These are phyloP conservation scores for Pipa parva DNA, from an alignment of 2,113 vertebrate species.

Conservation along the genomic window DNA sequence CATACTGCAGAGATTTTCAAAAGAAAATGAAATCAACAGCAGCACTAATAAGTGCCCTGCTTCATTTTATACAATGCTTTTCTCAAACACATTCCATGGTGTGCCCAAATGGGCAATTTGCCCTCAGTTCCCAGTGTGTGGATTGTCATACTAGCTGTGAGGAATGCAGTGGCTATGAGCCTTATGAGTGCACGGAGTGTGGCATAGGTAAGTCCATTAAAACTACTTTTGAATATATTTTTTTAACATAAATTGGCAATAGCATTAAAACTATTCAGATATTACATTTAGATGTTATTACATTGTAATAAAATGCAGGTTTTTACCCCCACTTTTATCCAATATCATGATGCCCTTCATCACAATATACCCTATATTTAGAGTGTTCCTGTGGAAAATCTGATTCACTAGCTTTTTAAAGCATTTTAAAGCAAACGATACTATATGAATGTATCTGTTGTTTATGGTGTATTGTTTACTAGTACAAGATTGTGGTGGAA, in stretches of 20 bases:
- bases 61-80: not conserved
- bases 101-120: conserved; percentile 61
- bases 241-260: not conserved
- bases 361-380: too few species aligned
- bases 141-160: conserved; percentile 65
- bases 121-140: conserved; percentile 62
- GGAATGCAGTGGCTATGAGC: conserved; percentile 62
- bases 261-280: not conserved
- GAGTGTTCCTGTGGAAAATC: too few species aligned
- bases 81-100: conserved; percentile 21
- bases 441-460: too few species aligned
- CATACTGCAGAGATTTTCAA: not conserved
- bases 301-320: too few species aligned
- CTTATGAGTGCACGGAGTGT: conserved; percentile 64
- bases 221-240: not conserved
- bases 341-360: too few species aligned
- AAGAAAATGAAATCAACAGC: conserved; percentile 5
- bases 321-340: too few species aligned
- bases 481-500: too few species aligned
- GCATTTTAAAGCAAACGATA: too few species aligned
- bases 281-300: not conserved
- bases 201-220: conserved; percentile 56
- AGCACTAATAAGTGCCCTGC: conserved; percentile 3
- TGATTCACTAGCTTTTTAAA: too few species aligned
- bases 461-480: too few species aligned